phyloP scores from a whole-genome alignment of 2,113 vertebrate genomes.

The Sphyrna mokarran region DNA sequence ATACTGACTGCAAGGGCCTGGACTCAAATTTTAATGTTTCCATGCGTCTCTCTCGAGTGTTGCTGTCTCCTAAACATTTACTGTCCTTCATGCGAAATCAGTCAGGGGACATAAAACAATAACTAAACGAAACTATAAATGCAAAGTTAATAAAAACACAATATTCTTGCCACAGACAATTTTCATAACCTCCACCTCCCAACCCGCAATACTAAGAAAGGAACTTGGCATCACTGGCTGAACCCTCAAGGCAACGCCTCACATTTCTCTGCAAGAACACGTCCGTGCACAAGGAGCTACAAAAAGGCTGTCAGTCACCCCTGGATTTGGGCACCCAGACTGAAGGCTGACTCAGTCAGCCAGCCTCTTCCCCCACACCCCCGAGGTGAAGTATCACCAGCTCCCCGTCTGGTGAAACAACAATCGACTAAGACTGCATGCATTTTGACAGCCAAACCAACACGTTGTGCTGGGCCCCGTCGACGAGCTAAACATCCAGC shows the following conservation, averaged over 20 bases:
- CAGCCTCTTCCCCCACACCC: neutral
- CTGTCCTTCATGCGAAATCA: neutral
- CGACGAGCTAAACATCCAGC: neutral
- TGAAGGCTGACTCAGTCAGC: neutral
- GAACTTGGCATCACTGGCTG: neutral
- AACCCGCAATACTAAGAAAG: neutral
- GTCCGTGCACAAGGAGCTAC: neutral
- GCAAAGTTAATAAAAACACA: neutral
- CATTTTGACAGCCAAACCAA: neutral
- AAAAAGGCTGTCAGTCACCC: neutral
- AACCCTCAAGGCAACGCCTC: neutral
- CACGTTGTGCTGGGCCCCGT: neutral
- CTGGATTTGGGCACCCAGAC: neutral
- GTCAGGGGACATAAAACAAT: neutral
- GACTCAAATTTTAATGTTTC: neutral
- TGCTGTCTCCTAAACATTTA: neutral
- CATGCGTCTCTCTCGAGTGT: neutral
- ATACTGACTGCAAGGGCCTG: neutral
- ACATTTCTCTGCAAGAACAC: neutral
- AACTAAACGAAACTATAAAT: neutral
- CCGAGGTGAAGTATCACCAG: neutral
- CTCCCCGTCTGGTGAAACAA: neutral
- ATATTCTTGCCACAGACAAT: neutral
- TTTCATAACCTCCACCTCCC: neutral
- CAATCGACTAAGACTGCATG: neutral